phyloP scores from a whole-genome alignment of 1,140 invertebrate species.

The Diachasma alloeum region DNA sequence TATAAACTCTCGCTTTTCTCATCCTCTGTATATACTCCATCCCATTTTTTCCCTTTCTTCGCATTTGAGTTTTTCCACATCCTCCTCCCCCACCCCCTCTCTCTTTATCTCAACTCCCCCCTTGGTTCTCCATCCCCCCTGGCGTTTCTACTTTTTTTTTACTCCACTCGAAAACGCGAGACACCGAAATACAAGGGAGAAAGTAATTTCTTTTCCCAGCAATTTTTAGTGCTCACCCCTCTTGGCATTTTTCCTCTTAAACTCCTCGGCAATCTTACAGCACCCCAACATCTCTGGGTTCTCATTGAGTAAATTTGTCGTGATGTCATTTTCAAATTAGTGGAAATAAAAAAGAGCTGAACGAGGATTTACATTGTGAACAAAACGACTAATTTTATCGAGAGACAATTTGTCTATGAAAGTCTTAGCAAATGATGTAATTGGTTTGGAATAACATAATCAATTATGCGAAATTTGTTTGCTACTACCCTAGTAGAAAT shows the following conservation, averaged over 20 bases:
- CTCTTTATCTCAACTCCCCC: not conserved
- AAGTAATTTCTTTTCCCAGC: constrained; percentile 34
- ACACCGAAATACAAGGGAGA: constrained; percentile 33
- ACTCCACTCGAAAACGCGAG: constrained; percentile 27
- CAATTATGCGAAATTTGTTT: no score
- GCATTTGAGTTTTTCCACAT: not conserved
- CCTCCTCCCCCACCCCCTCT: not conserved
- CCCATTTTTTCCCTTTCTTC: not conserved
- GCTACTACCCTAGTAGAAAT: no score
- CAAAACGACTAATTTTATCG: not conserved
- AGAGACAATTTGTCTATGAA: no score
- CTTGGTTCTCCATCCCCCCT: not conserved
- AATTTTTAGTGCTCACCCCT: constrained; percentile 20
- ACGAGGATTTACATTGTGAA: not conserved
- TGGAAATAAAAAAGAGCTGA: constrained; percentile 12
- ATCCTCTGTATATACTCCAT: not conserved
- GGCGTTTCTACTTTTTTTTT: constrained; percentile 14
- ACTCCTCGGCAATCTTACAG: not conserved
- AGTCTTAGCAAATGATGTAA: no score
- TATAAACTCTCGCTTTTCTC: constrained; percentile 7
- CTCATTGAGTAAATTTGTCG: constrained; percentile 5
- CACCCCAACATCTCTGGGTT: not conserved
- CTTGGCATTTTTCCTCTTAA: not conserved
- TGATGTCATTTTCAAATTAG: constrained; percentile 15
- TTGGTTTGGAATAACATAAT: no score